A percentile compares a stretch with the other conserved stretches of the same genome.
Evolutionary conservation across 1,140 invertebrate genomes (phyloP).

Genomic region (Meloidogyne exigua): DNA sequence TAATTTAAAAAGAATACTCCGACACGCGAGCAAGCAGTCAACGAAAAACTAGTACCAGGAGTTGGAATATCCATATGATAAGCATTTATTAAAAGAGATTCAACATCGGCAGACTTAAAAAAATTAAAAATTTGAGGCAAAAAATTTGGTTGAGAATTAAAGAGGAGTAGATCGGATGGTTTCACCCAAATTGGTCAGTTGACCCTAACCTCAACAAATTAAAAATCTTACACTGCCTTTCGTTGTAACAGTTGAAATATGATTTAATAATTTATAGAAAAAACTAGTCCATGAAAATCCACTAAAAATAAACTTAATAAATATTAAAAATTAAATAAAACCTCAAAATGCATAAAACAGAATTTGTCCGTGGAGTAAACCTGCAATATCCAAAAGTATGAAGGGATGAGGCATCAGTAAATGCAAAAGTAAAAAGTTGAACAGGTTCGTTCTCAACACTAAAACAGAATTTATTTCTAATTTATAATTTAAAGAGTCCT

Average conservation of each 20-base stretch:
- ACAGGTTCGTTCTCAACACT: constrained; percentile 53
- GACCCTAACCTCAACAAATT: background rate
- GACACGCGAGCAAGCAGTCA: constrained; percentile 32
- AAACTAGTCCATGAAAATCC: constrained; percentile 49
- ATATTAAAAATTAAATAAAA: constrained; percentile 3
- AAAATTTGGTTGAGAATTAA: background rate
- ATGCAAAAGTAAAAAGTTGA: constrained; percentile 55
- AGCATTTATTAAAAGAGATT: constrained; percentile 47
- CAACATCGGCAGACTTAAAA: constrained; percentile 42
- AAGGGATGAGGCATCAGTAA: constrained; percentile 46
- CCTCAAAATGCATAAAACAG: constrained; percentile 55
- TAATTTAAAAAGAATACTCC: constrained; percentile 24
- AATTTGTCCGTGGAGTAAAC: constrained; percentile 52
- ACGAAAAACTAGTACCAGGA: constrained; percentile 40
- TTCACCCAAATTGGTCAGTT: too few relatives aligned
- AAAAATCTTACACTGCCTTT: constrained; percentile 47
- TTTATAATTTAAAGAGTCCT: too few relatives aligned
- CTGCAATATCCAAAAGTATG: constrained; percentile 56
- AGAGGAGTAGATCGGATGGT: background rate
- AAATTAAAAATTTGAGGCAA: background rate
- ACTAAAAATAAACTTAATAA: constrained; percentile 37
- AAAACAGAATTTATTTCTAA: constrained; percentile 13
- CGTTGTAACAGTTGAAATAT: constrained; percentile 50
- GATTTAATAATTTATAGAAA: constrained; percentile 60
- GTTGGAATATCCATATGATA: constrained; percentile 58